Base-by-base conservation (phyloP, 1,140 invertebrate species). In the Dinothrombium tinctorium region DNA sequence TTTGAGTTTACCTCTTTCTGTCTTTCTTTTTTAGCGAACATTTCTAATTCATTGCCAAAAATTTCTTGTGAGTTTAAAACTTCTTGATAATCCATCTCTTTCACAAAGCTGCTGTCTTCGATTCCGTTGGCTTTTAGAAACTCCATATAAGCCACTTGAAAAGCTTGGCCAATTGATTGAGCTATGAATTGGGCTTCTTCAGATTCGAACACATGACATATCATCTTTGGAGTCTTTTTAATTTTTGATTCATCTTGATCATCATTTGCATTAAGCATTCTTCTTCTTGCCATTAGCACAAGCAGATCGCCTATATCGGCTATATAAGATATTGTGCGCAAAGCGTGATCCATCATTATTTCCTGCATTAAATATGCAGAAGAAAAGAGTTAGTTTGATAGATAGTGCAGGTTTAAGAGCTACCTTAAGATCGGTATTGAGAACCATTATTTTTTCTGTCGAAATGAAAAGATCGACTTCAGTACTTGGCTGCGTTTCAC, bases 91-190 rank as follows among this genome's bases (percentile, higher is more conserved):
- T 98, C 92, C 79, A 98, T 95, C 63, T 99, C 92, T 55, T 95
- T 94, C n/a, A 96, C 81, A 57, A 98, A 92, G 56, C 83, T 87
- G 54, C 94, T 86, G 61, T 99, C 92, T 59, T 98, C 90, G 51
- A 99, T 98, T 11, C 94, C 94, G 60, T 99, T 99, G 1, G 92
- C 92, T 61, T 98, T 95, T 11, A 99, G 68, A 60, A 98, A 98
- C 62, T 99, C 94, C 80, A 98, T 92, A 59, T 99, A 99, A 21
- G 94, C 92, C 35, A 98, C 90, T 70, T 99, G 92, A 62, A 99
- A 99, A 14, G 94, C 94, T 62, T 98, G 90, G 1, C 92, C 92
- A 53, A 99, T 99, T 32, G 89, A 96, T 64, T 98, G 90, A 40
- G 92, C 92, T 58, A 98, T 96, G 54, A 95, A 86, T 63, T 95